Evolutionary conservation across 2,113 vertebrate genomes (phyloP).

Genomic region (Herpetotheres cachinnans): DNA sequence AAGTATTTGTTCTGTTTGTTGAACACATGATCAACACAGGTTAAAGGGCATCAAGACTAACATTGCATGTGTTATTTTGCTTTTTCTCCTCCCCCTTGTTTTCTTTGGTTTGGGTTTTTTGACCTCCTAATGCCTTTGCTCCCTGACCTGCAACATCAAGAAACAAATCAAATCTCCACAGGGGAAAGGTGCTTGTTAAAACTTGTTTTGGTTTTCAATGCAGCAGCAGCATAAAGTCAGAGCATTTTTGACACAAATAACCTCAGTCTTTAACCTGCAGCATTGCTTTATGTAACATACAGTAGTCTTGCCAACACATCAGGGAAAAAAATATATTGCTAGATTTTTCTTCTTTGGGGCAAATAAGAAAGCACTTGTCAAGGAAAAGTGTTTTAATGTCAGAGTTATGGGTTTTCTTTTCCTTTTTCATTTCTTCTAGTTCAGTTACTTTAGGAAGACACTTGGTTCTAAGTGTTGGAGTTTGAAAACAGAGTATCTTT

Average conservation of each 20-base stretch:
- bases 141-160: background rate
- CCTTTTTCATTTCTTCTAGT: background rate
- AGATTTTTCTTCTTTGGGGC: background rate
- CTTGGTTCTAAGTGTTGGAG: background rate
- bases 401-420: background rate
- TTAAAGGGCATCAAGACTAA: background rate
- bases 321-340: background rate
- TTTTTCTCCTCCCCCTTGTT: background rate
- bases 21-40: background rate
- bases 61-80: background rate
- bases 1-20: background rate
- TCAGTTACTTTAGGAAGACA: background rate
- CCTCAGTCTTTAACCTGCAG: background rate
- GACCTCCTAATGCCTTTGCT: background rate
- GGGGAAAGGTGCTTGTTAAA: background rate
- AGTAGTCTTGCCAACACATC: background rate
- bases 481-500: background rate
- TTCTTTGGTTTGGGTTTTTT: background rate
- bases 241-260: background rate
- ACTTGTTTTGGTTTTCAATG: background rate
- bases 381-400: background rate
- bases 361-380: background rate
- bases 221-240: background rate
- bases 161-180: background rate
- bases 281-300: background rate